Conservation (phyloP, 2,797 vertebrate species). For the Sebastes paucispinis region DNA sequence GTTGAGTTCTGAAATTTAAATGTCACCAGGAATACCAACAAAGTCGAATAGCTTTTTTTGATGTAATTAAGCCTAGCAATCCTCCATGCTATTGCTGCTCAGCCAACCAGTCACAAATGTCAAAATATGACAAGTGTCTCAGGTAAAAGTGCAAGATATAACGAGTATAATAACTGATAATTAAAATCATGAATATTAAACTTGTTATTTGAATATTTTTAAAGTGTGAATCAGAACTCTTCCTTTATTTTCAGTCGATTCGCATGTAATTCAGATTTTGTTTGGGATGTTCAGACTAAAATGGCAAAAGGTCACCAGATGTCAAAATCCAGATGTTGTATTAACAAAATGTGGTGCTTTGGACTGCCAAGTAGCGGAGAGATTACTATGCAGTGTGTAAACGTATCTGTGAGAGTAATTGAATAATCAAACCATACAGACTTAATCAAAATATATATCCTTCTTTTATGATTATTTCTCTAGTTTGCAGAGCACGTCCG, state of each 20-base stretch:
- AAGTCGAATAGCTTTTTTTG: neutral
- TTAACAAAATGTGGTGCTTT: neutral
- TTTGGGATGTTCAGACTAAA: neutral
- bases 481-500: fast-evolving
- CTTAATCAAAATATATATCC: neutral
- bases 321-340: conserved; percentile 1
- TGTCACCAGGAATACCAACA: neutral
- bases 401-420: neutral
- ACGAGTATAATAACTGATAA: neutral
- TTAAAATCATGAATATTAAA: neutral
- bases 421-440: neutral
- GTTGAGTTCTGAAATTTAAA: neutral
- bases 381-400: neutral
- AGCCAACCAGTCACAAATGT: neutral
- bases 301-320: conserved; percentile 13
- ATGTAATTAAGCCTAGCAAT: neutral
- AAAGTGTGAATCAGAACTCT: neutral
- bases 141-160: neutral
- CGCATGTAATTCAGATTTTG: neutral
- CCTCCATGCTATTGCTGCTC: neutral
- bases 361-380: neutral
- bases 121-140: neutral
- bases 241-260: neutral
- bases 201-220: neutral
- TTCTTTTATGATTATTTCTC: too few species aligned